Evolutionary conservation across 35 echinoderm and acorn worm genomes (phyloP).

Genomic region (Heliocidaris erythrogramma): DNA sequence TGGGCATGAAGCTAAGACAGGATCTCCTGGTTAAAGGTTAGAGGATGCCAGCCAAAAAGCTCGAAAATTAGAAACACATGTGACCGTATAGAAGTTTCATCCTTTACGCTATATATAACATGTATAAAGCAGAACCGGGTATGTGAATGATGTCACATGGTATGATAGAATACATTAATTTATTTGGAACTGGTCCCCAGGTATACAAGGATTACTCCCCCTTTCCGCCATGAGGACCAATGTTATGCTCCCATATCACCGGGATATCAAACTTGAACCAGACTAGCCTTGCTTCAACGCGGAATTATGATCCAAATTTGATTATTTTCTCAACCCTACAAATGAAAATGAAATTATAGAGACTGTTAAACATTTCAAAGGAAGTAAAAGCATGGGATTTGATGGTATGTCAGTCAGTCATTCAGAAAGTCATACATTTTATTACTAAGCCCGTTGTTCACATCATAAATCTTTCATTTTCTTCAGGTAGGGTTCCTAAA

Average conservation of each 20-base stretch:
- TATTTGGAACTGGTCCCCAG: neutral
- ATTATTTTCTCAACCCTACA: no score
- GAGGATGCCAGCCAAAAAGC: neutral
- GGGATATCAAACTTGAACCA: neutral
- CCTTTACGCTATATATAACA: neutral
- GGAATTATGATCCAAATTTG: neutral
- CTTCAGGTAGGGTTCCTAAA: no score
- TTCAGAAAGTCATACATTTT: no score
- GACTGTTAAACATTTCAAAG: no score
- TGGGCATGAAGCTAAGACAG: neutral
- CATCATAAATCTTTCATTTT: no score
- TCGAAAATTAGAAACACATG: neutral
- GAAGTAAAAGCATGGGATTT: no score
- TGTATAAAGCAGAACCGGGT: neutral
- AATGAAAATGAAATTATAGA: no score
- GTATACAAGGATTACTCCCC: neutral
- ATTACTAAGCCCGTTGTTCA: no score
- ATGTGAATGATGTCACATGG: neutral
- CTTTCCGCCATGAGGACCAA: neutral
- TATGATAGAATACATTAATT: neutral
- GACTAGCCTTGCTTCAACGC: neutral
- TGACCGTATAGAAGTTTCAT: neutral
- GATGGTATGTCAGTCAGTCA: no score
- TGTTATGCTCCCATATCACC: neutral
- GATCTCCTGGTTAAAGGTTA: conserved; percentile 9